phyloP scores from a whole-genome alignment of 1,140 invertebrate species.

The Drosophila ohnishii region DNA sequence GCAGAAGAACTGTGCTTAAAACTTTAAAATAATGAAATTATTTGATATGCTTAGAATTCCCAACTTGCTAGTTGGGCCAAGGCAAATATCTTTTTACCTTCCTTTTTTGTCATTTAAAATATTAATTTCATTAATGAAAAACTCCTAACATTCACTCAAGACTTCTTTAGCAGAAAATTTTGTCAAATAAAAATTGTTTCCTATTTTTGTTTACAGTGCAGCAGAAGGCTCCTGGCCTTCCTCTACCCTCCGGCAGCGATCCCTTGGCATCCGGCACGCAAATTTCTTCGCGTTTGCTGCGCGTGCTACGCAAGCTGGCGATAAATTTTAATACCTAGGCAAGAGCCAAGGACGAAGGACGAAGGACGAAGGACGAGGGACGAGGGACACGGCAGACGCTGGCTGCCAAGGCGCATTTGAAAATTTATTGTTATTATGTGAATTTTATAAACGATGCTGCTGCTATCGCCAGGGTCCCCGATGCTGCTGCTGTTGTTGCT shows the following conservation, averaged over 20 bases:
- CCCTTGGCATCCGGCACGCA: constrained; percentile 51
- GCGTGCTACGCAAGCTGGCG: constrained; percentile 73
- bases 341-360: constrained; percentile 32
- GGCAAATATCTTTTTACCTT: background rate
- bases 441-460: constrained; percentile 79
- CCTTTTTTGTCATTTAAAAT: background rate
- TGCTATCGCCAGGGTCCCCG: constrained; percentile 42
- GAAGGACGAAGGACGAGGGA: constrained; percentile 21
- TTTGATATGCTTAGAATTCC: background rate
- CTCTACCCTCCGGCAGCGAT: background rate
- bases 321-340: constrained; percentile 78
- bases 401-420: constrained; percentile 68
- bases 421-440: constrained; percentile 82
- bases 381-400: constrained; percentile 12
- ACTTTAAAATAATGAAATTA: too few relatives aligned
- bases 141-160: background rate
- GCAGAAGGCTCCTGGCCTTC: background rate
- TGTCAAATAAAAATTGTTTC: background rate
- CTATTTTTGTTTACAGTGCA: background rate
- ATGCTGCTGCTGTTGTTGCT: constrained; percentile 24
- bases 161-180: background rate
- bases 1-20: background rate
- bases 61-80: background rate
- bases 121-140: too few relatives aligned
- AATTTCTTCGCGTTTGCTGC: constrained; percentile 72